Percentiles rank a stretch among this genome's conserved stretches.
These are phyloP conservation scores for Epizoanthus fatuus DNA, from an alignment of 92 coral and sea anemone genomes.

Conservation along the genomic window DNA sequence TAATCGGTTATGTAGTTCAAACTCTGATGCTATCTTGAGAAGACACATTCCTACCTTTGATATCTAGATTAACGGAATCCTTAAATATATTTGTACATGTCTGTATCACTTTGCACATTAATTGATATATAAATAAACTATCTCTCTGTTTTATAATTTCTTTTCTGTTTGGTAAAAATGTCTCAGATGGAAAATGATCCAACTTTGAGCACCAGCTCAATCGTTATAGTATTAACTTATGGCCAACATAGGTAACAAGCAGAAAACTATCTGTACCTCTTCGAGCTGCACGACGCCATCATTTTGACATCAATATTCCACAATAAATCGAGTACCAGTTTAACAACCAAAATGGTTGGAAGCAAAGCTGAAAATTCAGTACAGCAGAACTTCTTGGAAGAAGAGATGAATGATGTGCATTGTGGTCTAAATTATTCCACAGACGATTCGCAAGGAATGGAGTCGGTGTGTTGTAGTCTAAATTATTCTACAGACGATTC, in stretches of 20 bases:
- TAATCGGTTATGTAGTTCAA: too few species aligned
- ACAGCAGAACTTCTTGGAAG: too few species aligned
- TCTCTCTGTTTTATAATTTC: slow-evolving; percentile 48
- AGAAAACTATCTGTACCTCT: not conserved
- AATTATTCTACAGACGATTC: too few species aligned
- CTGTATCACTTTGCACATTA: slow-evolving; percentile 13
- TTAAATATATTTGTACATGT: slow-evolving; percentile 45
- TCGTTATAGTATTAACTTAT: not conserved
- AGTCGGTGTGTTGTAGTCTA: too few species aligned
- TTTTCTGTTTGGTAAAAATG: slow-evolving; percentile 39
- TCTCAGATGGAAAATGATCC: not conserved
- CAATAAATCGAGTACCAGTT: too few species aligned
- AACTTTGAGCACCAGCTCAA: not conserved
- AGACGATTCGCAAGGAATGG: too few species aligned
- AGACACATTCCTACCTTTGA: not conserved
- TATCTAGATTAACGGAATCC: not conserved
- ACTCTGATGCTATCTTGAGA: slow-evolving; percentile 5
- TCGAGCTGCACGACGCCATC: too few species aligned
- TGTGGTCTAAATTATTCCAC: too few species aligned
- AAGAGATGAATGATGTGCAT: too few species aligned
- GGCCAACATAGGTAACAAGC: not conserved
- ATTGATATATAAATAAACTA: slow-evolving; percentile 49
- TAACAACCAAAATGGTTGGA: too few species aligned
- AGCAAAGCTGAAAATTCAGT: too few species aligned
- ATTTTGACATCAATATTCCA: too few species aligned